These are phyloP conservation scores for Colletes latitarsis DNA, from an alignment of 1,140 invertebrate genomes.

Conservation along the genomic window DNA sequence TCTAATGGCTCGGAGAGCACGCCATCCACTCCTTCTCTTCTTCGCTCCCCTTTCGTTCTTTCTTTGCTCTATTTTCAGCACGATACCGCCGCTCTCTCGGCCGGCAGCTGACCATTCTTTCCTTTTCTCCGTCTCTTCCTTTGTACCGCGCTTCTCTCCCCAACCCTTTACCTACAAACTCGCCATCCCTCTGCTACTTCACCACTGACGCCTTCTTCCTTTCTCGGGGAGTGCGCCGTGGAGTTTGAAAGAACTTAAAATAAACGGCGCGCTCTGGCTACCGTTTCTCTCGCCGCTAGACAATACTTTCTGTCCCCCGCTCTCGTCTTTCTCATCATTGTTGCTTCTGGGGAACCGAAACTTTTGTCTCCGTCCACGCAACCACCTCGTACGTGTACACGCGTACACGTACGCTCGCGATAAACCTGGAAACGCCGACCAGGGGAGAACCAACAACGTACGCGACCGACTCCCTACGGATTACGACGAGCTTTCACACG, in stretches of 20 bases:
- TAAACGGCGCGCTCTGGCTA: slow-evolving; percentile 68
- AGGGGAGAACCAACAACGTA: too few species aligned
- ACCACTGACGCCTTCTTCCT: slow-evolving; percentile 45
- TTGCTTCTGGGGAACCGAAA: slow-evolving; percentile 54
- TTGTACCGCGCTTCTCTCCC: slow-evolving; percentile 15
- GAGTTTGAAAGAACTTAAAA: slow-evolving; percentile 78
- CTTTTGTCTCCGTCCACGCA: slow-evolving; percentile 29
- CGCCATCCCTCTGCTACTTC: slow-evolving; percentile 21
- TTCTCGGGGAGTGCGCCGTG: slow-evolving; percentile 46
- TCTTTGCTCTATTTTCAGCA: slow-evolving; percentile 62
- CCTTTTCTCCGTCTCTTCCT: slow-evolving; percentile 46
- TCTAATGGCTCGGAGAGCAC: slow-evolving; percentile 73
- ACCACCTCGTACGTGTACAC: not conserved
- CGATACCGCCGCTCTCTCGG: slow-evolving; percentile 43
- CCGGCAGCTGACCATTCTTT: slow-evolving; percentile 40
- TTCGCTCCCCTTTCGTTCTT: slow-evolving; percentile 40
- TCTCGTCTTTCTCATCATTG: slow-evolving; percentile 20
- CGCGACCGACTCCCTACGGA: too few species aligned
- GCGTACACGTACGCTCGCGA: not conserved
- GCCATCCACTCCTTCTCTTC: not conserved
- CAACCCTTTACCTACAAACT: slow-evolving; percentile 1
- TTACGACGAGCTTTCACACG: too few species aligned
- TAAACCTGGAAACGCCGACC: too few species aligned
- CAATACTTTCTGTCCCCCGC: slow-evolving; percentile 52
- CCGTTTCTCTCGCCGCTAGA: slow-evolving; percentile 46